Percentiles rank a stretch among this genome's conserved stretches.
phyloP scores from a whole-genome alignment of 2,797 vertebrate genomes.

The Etheostoma perlongum region DNA sequence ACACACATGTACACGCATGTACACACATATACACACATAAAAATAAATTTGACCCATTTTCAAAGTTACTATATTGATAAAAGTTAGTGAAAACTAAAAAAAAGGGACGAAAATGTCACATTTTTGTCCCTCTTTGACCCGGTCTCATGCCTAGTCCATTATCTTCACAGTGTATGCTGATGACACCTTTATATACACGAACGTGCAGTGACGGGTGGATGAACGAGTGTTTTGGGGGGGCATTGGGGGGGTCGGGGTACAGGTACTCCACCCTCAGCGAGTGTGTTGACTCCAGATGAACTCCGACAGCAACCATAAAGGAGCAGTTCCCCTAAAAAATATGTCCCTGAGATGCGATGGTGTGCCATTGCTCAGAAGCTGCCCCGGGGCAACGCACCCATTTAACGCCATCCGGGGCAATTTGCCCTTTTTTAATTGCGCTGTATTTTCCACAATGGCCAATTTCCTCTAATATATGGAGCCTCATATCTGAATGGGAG shows the following conservation, averaged over 20 bases:
- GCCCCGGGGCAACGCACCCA: neutral
- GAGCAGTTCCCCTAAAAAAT: neutral
- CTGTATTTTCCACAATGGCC: constrained; percentile 45
- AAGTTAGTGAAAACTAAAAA: no score
- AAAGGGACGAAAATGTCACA: no score
- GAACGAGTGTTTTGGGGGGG: neutral
- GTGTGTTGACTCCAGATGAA: constrained; percentile 17
- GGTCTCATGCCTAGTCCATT: no score
- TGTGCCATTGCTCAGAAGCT: constrained; percentile 5
- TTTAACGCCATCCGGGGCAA: constrained; percentile 11
- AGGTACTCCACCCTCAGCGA: neutral
- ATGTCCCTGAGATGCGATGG: no score
- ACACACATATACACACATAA: no score
- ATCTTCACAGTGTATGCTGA: no score
- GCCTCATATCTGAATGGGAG: constrained; percentile 14
- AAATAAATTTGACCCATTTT: no score
- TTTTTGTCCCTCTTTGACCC: no score
- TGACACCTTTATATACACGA: neutral
- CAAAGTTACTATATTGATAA: no score
- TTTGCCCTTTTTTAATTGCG: constrained; percentile 47
- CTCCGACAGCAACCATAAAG: constrained; percentile 11
- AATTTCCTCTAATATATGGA: constrained; percentile 44
- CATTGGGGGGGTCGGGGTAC: neutral
- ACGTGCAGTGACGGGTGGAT: accelerated
- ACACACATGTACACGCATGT: no score